Conservation (phyloP, 1,140 invertebrate genomes). For the Ruditapes philippinarum region DNA sequence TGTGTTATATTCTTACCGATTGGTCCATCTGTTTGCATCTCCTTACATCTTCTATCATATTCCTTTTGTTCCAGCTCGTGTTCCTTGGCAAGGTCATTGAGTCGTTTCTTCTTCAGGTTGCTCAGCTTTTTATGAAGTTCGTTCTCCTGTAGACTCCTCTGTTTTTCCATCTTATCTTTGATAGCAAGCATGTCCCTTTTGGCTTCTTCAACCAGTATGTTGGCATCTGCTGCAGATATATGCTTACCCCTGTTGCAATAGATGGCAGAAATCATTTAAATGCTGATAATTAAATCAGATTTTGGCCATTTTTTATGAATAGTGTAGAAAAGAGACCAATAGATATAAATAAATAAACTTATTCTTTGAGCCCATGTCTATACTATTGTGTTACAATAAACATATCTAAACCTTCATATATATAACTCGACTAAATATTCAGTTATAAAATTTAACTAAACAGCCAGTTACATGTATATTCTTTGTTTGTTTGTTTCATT, state of each 20-base stretch:
- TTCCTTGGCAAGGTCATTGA: slow-evolving; percentile 74
- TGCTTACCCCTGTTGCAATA: slow-evolving; percentile 49
- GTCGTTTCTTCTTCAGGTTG: slow-evolving; percentile 72
- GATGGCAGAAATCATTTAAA: neutral
- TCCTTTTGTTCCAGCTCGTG: slow-evolving; percentile 76
- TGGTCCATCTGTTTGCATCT: slow-evolving; percentile 79
- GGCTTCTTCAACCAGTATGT: slow-evolving; percentile 75
- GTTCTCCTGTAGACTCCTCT: slow-evolving; percentile 76
- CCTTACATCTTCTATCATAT: slow-evolving; percentile 74
- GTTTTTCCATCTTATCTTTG: slow-evolving; percentile 80
- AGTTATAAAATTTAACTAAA: no score
- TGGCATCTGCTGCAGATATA: slow-evolving; percentile 72
- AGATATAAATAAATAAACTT: no score
- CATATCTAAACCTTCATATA: no score
- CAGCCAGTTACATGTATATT: no score
- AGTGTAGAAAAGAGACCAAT: no score
- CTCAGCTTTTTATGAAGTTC: slow-evolving; percentile 81
- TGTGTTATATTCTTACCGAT: slow-evolving; percentile 81
- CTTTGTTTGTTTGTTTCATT: no score
- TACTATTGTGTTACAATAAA: no score
- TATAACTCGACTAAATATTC: no score
- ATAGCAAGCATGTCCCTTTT: slow-evolving; percentile 77
- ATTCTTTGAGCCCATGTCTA: no score
- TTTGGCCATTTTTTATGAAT: no score
- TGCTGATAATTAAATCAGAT: no score